These are phyloP conservation scores for Arenicola marina DNA, from an alignment of 2,888 invertebrate species.

Conservation along the genomic window DNA sequence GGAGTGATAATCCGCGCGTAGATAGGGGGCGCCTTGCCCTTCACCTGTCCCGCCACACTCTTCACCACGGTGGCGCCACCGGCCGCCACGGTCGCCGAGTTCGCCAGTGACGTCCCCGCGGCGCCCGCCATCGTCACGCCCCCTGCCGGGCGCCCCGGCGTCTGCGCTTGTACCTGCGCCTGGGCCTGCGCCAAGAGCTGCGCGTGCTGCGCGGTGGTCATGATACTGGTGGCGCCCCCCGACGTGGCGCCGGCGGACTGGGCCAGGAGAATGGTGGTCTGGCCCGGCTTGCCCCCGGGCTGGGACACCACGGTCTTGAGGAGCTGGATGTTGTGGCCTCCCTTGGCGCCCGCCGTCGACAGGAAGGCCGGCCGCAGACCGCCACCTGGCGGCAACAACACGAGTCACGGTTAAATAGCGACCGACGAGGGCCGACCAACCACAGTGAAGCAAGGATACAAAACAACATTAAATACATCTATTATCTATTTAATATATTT, in stretches of 20 bases:
- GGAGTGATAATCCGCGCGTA: slow-evolving; percentile 57
- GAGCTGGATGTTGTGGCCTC: slow-evolving; percentile 46
- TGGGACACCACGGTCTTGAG: slow-evolving; percentile 55
- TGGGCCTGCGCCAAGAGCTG: too few species aligned
- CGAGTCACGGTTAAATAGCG: too few species aligned
- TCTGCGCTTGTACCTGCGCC: too few species aligned
- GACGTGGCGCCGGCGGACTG: slow-evolving; percentile 32
- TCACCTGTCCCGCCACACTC: not conserved
- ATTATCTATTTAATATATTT: too few species aligned
- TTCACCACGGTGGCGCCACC: too few species aligned
- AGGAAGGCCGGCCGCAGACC: slow-evolving; percentile 17
- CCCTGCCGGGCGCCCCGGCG: too few species aligned
- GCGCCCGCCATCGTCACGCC: too few species aligned
- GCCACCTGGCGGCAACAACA: slow-evolving; percentile 4
- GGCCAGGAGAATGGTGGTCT: slow-evolving; percentile 55
- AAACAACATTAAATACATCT: too few species aligned
- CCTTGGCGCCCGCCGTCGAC: slow-evolving; percentile 4
- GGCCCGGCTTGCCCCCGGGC: slow-evolving; percentile 51
- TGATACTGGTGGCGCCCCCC: slow-evolving; percentile 16
- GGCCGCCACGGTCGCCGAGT: too few species aligned
- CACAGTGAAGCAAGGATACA: too few species aligned
- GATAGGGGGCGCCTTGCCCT: slow-evolving; percentile 48
- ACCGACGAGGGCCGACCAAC: too few species aligned
- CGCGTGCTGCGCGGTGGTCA: slow-evolving; percentile 27
- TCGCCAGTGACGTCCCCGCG: too few species aligned